phyloP scores from a whole-genome alignment of 2,113 vertebrate species.

The Pardalotus punctatus region DNA sequence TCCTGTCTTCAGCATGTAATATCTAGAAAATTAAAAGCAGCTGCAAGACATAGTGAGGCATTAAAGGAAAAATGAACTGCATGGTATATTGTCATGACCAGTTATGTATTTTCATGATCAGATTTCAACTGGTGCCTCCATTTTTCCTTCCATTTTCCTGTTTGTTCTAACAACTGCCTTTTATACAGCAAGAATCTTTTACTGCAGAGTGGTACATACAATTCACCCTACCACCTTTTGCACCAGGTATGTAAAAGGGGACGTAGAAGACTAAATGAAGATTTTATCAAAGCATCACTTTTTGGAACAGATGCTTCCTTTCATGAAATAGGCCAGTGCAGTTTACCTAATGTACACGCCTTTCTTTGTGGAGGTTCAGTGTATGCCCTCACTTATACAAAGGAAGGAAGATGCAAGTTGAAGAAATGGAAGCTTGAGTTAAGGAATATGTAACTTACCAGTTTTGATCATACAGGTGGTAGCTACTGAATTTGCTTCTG shows the following conservation, averaged over 20 bases:
- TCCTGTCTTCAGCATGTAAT: neutral
- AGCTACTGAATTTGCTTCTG: neutral
- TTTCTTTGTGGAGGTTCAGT: neutral
- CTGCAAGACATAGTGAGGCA: neutral
- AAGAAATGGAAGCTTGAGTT: neutral
- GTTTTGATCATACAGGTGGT: neutral
- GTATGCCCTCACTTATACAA: neutral
- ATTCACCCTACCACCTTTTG: neutral
- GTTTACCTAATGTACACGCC: neutral
- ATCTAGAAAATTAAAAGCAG: neutral
- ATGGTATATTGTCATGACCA: accelerated
- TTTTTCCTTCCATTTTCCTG: neutral
- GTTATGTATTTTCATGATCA: neutral
- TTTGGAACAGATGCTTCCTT: neutral
- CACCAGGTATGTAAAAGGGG: neutral
- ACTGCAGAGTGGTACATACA: neutral
- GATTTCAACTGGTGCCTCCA: neutral
- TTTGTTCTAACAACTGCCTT: neutral
- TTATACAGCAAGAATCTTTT: neutral
- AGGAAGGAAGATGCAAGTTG: neutral
- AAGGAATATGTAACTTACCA: neutral
- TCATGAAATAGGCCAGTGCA: neutral
- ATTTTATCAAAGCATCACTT: neutral
- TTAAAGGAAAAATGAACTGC: neutral
- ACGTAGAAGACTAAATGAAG: neutral